phyloP scores from a whole-genome alignment of 2,797 vertebrate genomes.

The Hippocampus kuda region DNA sequence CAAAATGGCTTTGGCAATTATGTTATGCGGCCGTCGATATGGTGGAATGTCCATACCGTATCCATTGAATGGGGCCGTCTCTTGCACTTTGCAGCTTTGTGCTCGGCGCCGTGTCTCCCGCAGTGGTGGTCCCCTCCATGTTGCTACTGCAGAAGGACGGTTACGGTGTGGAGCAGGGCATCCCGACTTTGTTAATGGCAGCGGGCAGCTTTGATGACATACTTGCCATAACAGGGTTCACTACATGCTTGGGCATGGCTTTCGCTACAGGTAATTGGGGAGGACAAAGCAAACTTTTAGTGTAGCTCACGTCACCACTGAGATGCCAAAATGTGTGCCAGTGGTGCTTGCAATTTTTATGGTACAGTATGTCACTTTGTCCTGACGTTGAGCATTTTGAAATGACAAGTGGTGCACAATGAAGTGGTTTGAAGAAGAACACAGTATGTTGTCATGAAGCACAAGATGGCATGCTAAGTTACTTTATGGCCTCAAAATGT shows the following conservation, averaged over 20 bases:
- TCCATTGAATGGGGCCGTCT: neutral
- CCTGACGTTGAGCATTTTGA: too few species aligned
- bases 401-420: too few species aligned
- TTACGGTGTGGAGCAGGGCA: conserved; percentile 83
- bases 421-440: too few species aligned
- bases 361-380: too few species aligned
- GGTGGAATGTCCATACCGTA: neutral
- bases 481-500: too few species aligned
- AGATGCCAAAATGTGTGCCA: neutral
- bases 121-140: conserved; percentile 94
- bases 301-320: neutral
- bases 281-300: neutral
- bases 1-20: too few species aligned
- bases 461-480: too few species aligned
- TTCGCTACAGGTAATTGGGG: conserved; percentile 77
- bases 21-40: too few species aligned
- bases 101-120: conserved; percentile 86
- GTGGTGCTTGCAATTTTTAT: neutral
- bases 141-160: conserved; percentile 81
- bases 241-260: conserved; percentile 86
- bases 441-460: too few species aligned
- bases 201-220: conserved; percentile 94
- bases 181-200: conserved; percentile 85
- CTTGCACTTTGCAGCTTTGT: conserved; percentile 74
- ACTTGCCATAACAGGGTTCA: conserved; percentile 92